A percentile compares a stretch with the other conserved stretches of the same genome.
Evolutionary conservation across 2,888 invertebrate genomes (phyloP).

Genomic region (Latrodectus hesperus): DNA sequence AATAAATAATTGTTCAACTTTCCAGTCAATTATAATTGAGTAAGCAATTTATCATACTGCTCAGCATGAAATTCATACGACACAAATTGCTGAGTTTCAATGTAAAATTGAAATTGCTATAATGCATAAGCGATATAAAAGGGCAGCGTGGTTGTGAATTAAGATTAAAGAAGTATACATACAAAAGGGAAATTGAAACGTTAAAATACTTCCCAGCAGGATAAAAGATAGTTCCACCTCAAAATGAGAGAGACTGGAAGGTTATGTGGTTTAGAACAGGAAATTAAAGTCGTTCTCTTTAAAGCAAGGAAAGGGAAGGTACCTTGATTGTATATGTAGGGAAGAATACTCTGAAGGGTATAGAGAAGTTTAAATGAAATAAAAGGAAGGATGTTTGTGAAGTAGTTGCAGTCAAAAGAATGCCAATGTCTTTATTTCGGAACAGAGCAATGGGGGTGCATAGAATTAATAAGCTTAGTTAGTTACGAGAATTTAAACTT

Average conservation of each 20-base stretch:
- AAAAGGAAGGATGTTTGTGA: not conserved
- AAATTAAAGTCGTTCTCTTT: slow-evolving; percentile 54
- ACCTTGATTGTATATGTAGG: not conserved
- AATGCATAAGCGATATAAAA: not conserved
- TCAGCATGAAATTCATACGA: no score
- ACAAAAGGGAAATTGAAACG: slow-evolving; percentile 12
- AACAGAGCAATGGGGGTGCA: not conserved
- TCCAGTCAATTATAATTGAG: no score
- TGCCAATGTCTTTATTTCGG: not conserved
- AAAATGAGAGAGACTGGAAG: slow-evolving; percentile 48
- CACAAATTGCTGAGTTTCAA: no score
- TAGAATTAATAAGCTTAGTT: not conserved
- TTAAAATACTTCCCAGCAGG: slow-evolving; percentile 6
- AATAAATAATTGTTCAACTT: no score
- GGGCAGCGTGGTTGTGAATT: not conserved
- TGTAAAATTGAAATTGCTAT: no score
- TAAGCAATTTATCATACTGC: no score
- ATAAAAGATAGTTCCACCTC: slow-evolving; percentile 17
- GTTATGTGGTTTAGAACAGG: slow-evolving; percentile 26
- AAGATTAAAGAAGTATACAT: not conserved
- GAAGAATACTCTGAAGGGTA: slow-evolving; percentile 8
- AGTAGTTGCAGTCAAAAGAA: not conserved
- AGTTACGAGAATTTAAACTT: not conserved
- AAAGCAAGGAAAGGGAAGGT: slow-evolving; percentile 14
- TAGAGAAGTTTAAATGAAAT: slow-evolving; percentile 24